phyloP scores from a whole-genome alignment of 2,888 invertebrate species.

The Eupithecia centaureata region DNA sequence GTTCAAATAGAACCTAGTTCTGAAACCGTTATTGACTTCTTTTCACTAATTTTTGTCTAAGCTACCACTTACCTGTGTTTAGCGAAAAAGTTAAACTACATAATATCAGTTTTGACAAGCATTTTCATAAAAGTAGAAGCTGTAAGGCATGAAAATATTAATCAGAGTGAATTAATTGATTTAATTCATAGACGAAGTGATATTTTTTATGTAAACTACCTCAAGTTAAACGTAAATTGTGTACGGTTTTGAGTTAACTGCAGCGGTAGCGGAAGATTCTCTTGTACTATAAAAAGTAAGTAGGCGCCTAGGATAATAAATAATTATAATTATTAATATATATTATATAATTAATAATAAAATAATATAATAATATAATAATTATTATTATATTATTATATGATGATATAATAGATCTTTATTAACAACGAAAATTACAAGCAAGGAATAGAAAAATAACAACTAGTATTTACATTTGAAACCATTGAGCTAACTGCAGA shows the following conservation, averaged over 20 bases:
- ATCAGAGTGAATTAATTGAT: not conserved
- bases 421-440: too few species aligned
- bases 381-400: too few species aligned
- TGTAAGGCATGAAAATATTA: not conserved
- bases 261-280: not conserved
- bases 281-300: not conserved
- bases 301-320: too few species aligned
- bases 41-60: conserved; percentile 23
- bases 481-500: too few species aligned
- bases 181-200: not conserved
- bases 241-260: not conserved
- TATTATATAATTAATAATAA: too few species aligned
- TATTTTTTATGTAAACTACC: not conserved
- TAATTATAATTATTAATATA: too few species aligned
- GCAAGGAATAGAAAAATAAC: too few species aligned
- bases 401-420: too few species aligned
- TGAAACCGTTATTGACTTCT: conserved; percentile 17
- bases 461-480: too few species aligned
- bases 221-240: not conserved
- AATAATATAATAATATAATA: too few species aligned
- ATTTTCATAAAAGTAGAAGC: not conserved
- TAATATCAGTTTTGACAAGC: not conserved
- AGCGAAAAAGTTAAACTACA: not conserved
- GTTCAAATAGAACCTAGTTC: conserved; percentile 25
- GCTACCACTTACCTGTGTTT: not conserved